Evolutionary conservation across 2,888 invertebrate species (phyloP).

Genomic region (Physocephala rufipes): DNA sequence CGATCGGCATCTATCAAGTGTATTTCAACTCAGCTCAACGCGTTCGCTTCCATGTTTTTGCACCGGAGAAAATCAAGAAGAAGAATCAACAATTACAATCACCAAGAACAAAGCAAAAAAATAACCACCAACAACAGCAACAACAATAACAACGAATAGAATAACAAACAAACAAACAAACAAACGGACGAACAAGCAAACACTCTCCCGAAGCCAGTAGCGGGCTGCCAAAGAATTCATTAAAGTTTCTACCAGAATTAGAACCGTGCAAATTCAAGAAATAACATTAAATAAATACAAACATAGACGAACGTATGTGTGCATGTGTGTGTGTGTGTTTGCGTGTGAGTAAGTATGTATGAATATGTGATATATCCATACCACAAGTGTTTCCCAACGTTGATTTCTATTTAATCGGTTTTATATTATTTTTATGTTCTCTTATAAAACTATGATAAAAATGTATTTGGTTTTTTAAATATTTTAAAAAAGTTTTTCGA

Average conservation of each 20-base stretch:
- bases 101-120: slow-evolving; percentile 5
- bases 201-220: slow-evolving; percentile 11
- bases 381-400: too few relatives aligned
- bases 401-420: too few relatives aligned
- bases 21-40: slow-evolving; percentile 53
- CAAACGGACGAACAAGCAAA: slow-evolving; percentile 4
- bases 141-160: too few relatives aligned
- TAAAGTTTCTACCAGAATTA: slow-evolving; percentile 34
- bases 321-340: too few relatives aligned
- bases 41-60: slow-evolving; percentile 37
- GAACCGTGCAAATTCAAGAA: slow-evolving; percentile 22
- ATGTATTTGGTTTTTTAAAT: too few relatives aligned
- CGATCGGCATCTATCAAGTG: slow-evolving; percentile 61
- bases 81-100: not conserved
- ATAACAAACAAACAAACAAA: slow-evolving; percentile 23
- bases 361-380: too few relatives aligned
- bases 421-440: too few relatives aligned
- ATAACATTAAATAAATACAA: slow-evolving; percentile 27
- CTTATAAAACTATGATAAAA: too few relatives aligned
- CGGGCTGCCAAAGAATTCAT: slow-evolving; percentile 27
- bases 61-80: not conserved
- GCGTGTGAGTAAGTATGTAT: too few relatives aligned
- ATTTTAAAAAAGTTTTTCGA: slow-evolving; percentile 3
- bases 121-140: too few relatives aligned
- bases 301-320: not conserved